Evolutionary conservation across 2,888 invertebrate genomes (phyloP), one percentile per base, ranked within the genome.

Genomic region (Pseudococcus jackbeardsleyi): DNA sequence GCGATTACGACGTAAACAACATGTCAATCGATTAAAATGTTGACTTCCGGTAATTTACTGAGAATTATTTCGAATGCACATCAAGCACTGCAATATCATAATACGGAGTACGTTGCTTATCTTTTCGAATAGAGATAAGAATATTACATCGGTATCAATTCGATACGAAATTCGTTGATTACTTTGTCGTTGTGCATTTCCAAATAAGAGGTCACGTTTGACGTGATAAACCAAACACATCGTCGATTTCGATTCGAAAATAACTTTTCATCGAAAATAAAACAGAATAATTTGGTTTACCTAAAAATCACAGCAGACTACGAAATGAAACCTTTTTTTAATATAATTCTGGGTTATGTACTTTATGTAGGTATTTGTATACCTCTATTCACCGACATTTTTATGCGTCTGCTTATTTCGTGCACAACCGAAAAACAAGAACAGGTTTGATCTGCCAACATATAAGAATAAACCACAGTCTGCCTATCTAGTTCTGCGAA

Each of bases 381-480:
- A n/a, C 64, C 12, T 64, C 19, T 19, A 64, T 64, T 64, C 64
- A 22, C 64, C 19, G 64, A 64, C 64, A 64, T 64, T 64, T 64
- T 64, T 64, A 64, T 64, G 64, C 64, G 64, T 64, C 64, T 64
- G 64, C 64, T 64, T 64, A 64, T 64, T 64, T 64, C 22, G 64
- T 22, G 19, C 64, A 64, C 64, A 22, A 22, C 8, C 9, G 22
- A 64, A 64, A 64, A 22, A 64, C 64, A 64, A 64, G 22, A 64
- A 64, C 64, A 64, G 64, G 64, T 64, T 64, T 64, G 22, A 9
- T 64, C 64, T 11, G 22, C 64, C 64, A 22, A 64, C 54, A 64
- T 9, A n/a, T 64, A 64, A 19, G 19, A 64, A 64, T 64, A 64
- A 64, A 64, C 64, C 64, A 64, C 64, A 9, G 6, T 64, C 64